A percentile compares a stretch with the other conserved stretches of the same genome.
Conservation (phyloP, 2,888 invertebrate species). For the Xestia sexstrigata region DNA sequence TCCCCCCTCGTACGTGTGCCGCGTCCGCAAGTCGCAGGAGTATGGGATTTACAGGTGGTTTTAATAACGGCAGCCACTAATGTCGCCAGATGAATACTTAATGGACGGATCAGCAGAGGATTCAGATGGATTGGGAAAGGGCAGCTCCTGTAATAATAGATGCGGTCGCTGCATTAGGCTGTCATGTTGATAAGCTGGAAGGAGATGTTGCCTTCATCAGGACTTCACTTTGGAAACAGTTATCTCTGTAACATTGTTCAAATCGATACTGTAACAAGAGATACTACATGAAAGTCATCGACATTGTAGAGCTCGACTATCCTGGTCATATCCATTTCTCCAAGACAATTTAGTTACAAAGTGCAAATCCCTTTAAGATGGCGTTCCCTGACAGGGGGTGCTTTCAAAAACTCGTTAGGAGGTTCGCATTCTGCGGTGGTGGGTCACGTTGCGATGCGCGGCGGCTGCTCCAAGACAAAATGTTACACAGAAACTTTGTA, state of each 20-base stretch:
- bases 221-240: background rate
- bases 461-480: constrained; percentile 80
- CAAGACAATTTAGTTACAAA: constrained; percentile 85
- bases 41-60: constrained; percentile 90
- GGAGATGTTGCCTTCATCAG: constrained; percentile 20
- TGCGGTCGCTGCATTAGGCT: constrained; percentile 66
- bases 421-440: constrained; percentile 84
- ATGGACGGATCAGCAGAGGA: constrained; percentile 85
- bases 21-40: constrained; percentile 83
- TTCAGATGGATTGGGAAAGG: constrained; percentile 78
- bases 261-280: constrained; percentile 7
- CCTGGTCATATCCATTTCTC: constrained; percentile 74
- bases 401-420: constrained; percentile 90
- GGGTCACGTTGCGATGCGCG: constrained; percentile 84
- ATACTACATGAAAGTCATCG: constrained; percentile 28
- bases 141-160: constrained; percentile 77
- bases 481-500: constrained; percentile 79
- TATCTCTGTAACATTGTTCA: background rate
- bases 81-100: constrained; percentile 90
- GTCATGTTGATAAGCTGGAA: constrained; percentile 41
- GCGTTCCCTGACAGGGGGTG: constrained; percentile 81
- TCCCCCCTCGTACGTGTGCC: constrained; percentile 79
- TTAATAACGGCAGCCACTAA: constrained; percentile 89
- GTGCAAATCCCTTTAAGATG: constrained; percentile 89
- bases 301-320: constrained; percentile 46